Evolutionary conservation across 2,797 vertebrate genomes (phyloP), one percentile per base, ranked within the genome.

Genomic region (Lophius americanus): DNA sequence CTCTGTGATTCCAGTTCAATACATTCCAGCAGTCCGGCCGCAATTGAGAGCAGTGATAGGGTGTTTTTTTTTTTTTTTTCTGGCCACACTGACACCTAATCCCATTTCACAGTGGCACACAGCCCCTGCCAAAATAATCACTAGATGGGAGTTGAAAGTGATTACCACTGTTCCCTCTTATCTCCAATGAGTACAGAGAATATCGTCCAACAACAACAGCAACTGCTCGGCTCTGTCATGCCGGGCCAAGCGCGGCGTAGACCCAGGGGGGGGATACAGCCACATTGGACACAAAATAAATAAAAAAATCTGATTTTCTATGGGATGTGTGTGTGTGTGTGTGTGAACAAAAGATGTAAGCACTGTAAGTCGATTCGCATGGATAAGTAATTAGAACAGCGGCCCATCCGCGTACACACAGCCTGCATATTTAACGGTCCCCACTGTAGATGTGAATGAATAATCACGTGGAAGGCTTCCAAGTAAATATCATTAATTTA

Each of bases 381-480:
- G 90, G 85, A 81, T 91, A 90, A 90, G 84, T 91, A 91, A 92
- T 91, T 92, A 90, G 90, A 91, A 62, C 88, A 88, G 79, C n/a
- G 46, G 85, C 78, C 81, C 81, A 73, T 84, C 88, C 73, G 57
- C 43, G 69, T 33, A 76, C 78, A 55, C 78, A 59, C 76, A 70
- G 66, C 57, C 77, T 87, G 75, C 78, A 90, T 90, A 83, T 85
- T 89, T 76, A 81, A 88, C 69, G 75, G 64, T 39, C 70, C 51
- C 53, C 6, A 60, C 62, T 68, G 59, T 54, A 76, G 68, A 69
- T 46, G 2, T 50, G 56, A 69, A 13, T 46, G 62, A 60, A 43
- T 55, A 68, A 75, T 81, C 54, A 71, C 73, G 50, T 78, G 69
- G 56, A 78, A 7, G 42, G 55, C 73, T 82, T 85, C 60, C 63